Evolutionary conservation across 1,140 invertebrate species (phyloP), one percentile per base, ranked within the genome.

Genomic region (Thrips palmi): DNA sequence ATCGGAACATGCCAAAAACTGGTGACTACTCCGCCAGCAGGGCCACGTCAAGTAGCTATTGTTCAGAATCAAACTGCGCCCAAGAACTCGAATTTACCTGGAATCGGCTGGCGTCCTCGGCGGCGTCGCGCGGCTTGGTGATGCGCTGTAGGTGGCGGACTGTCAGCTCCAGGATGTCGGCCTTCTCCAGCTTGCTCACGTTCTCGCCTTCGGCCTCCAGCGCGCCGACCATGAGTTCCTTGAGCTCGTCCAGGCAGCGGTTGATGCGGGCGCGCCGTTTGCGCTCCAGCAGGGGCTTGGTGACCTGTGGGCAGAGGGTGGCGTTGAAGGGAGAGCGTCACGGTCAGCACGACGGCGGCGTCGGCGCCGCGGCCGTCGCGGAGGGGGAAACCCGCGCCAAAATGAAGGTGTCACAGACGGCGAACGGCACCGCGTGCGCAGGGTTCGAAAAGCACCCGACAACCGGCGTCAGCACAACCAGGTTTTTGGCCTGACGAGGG

Each of bases 231-330:
- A 93, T 87, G 48, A 94, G 61, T 55, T 85, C 80, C 58, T 93
- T 94, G 27, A 96, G 66, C 52, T 91, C 83, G 55, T 88, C 82
- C 49, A 96, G 64, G 57, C 86, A 93, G 38, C 81, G 76, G 62
- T 94, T 96, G 59, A 96, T 96, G 47, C 91, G 68, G 30, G 87
- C 89, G 46, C 91, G 65, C 42, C 89, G 69, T 61, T 88, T 85
- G 49, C 89, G 77, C 61, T 96, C 91, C 53, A 96, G 68, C 70
- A 94, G 78, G 42, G 91, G 91, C 59, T 96, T 96, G 77, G 85
- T 87, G 52, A 87, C 79, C 66, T 68, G 52, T 28, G 44, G 35
- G 45, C 31, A 43, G 37, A 47, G 45, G n/a, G n/a, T n/a, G n/a
- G n/a, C n/a, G n/a, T n/a, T n/a, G n/a, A n/a, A n/a, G n/a, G n/a